Conservation (phyloP, 1,140 invertebrate species). For the Branchinecta lindahli region DNA sequence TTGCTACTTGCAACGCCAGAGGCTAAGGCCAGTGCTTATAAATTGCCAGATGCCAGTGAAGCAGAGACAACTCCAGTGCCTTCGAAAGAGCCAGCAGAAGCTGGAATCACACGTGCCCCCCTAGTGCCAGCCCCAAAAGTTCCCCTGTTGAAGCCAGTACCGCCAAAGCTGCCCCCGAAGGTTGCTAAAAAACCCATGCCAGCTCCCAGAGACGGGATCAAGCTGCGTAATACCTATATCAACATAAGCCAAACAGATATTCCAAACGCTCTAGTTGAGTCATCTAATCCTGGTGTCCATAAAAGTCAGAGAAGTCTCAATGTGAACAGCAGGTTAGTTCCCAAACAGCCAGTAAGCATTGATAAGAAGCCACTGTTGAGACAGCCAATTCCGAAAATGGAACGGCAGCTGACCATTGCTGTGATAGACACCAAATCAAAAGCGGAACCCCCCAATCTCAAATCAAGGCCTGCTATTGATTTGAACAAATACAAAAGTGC, state of each 20-base stretch:
- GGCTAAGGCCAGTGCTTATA: too few species aligned
- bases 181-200: slow-evolving; percentile 3
- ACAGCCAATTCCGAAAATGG: neutral
- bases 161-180: neutral
- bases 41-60: too few species aligned
- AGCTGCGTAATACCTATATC: neutral
- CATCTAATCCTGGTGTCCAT: neutral
- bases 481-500: neutral
- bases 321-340: too few species aligned
- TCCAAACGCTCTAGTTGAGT: neutral
- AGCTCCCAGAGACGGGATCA: neutral
- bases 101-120: neutral
- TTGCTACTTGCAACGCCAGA: too few species aligned
- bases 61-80: too few species aligned
- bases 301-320: too few species aligned
- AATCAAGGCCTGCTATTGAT: neutral
- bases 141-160: neutral
- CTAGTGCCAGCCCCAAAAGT: neutral
- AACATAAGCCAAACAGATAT: neutral
- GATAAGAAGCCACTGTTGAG: neutral
- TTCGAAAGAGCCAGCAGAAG: too few species aligned
- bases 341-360: neutral
- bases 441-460: neutral
- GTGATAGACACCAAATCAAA: neutral
- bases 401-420: neutral